Evolutionary conservation across 2,113 vertebrate genomes (phyloP), one percentile per base, ranked within the genome.

Genomic region (Meriones unguiculatus): DNA sequence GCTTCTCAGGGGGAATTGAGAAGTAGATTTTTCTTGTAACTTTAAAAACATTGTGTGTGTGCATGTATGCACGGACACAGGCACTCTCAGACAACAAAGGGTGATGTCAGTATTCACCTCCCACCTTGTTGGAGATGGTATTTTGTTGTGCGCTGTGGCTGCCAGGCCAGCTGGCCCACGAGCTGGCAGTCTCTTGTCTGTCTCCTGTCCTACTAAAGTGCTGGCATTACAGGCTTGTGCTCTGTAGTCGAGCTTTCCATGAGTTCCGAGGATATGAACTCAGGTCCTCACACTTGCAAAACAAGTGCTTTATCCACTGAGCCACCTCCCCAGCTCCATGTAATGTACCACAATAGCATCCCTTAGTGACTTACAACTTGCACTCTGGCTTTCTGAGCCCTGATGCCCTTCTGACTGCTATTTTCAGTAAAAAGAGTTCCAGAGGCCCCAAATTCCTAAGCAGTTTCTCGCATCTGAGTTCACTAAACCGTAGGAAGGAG

Each of bases 361-460:
- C 50, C 88, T 88, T 89, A 73, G 46, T 94, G 96, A 94, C 87
- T 93, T 96, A 90, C 76, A 78, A 94, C 50, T 32, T 32, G 32
- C 8, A 7, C 57, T 54, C 54, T 50, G 94, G 59, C n/a, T 67
- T 88, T 94, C 93, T 96, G 85, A 94, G 92, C 59, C 69, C 59
- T 81, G 38, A 91, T 81, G 57, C 85, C 62, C 62, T 85, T 92
- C 30, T 54, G 75, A 93, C 87, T 93, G 90, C 84, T 81, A 24
- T 89, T 94, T 75, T 82, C 64, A 92, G 52, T 50, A 62, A 95
- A 22, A 95, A 95, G 81, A 91, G 35, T 41, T 65, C 13, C 57
- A 76, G 24, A 54, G 57, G 30, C 28, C 25, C 50, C 69, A 73
- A 86, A 54, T 65, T 70, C 54, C 57, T 87, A 50, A 85, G 69